Base-by-base conservation (phyloP, 2,113 vertebrate species). In the Oncorhynchus tshawytscha region DNA sequence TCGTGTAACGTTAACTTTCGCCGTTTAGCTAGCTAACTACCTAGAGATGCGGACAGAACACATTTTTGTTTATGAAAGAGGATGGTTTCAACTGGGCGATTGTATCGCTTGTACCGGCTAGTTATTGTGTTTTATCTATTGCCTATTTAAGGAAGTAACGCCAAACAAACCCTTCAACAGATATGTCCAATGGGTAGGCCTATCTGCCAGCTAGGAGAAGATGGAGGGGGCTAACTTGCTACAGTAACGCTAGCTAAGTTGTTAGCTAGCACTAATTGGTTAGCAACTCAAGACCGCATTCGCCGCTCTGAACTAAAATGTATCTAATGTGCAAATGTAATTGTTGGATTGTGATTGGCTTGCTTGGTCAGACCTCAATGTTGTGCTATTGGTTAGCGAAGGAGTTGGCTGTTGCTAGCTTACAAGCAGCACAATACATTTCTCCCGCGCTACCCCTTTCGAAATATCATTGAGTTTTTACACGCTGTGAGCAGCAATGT, bases 1-100 rank as follows among this genome's bases (percentile, higher is more conserved):
- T 79, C 84, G 88, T 88, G 83, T 77, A 54, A 82, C 80, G 20
- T 49, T 45, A 68, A 20, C 67, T 39, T 13, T 64, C 20, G 68
- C 39, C 9, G 16, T 45, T 45, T 11, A 45, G 9, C 39, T 45
- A 12, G 39, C 39, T 11, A 45, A 45, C 39, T 45, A 45, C 39
- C n/a, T 49, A 29, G 39, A 29, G 68, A 9, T 70, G n/a, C 22
- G n/a, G 27, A 70, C 5, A 45, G 39, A 70, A n/a, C 22, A 29
- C 39, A 49, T 48, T 5, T 11, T 2, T 70, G 7, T 48, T 12
- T 48, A n/a, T 70, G 39, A 13, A 70, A 68, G 25, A 66, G 7
- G 59, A 4, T 8, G n/a, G 20, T 60, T 60, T 60, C 5, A n/a
- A n/a, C 20, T 20, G 7, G n/a, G n/a, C 5, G 18, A n/a, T 24